Percentiles rank a stretch among this genome's conserved stretches.
Conservation (phyloP, 2,113 vertebrate species). For the Symphodus melops region DNA sequence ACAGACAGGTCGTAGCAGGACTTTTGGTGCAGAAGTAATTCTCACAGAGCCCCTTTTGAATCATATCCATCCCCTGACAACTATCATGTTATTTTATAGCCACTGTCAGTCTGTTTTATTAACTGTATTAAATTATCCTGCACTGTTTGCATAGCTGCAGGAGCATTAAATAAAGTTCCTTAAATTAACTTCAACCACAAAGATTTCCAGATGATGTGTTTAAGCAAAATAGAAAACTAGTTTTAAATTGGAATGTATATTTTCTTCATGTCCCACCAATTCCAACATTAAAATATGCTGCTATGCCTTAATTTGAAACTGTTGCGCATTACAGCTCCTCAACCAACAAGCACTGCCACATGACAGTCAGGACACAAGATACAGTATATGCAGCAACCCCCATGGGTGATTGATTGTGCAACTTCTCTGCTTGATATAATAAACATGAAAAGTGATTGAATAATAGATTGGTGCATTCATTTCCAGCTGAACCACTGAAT, state of each 20-base stretch:
- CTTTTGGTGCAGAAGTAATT: conserved; percentile 32
- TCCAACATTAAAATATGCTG: conserved; percentile 5
- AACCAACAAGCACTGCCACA: neutral
- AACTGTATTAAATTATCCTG: conserved; percentile 51
- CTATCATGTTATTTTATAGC: conserved; percentile 58
- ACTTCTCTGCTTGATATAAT: conserved; percentile 14
- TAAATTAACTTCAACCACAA: conserved; percentile 28
- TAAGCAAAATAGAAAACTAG: conserved; percentile 9
- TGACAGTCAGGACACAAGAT: conserved; percentile 13
- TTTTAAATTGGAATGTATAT: neutral
- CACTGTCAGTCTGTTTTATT: conserved; percentile 56
- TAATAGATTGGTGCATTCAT: conserved; percentile 17
- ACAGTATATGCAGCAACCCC: conserved; percentile 16
- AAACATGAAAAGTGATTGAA: conserved; percentile 43
- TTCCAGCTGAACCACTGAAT: conserved; percentile 27
- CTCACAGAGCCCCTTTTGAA: conserved; percentile 22
- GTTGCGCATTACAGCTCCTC: neutral
- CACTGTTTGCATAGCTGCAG: conserved; percentile 29
- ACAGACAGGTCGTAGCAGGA: conserved; percentile 1
- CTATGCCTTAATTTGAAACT: neutral
- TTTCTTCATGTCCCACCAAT: neutral
- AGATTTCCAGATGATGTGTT: conserved; percentile 7
- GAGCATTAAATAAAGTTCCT: conserved; percentile 27
- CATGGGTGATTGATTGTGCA: conserved; percentile 21
- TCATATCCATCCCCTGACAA: conserved; percentile 41